A percentile compares a stretch with the other conserved stretches of the same genome.
These are phyloP conservation scores for Pterophyllum scalare DNA, from an alignment of 2,113 vertebrate species.

Conservation along the genomic window DNA sequence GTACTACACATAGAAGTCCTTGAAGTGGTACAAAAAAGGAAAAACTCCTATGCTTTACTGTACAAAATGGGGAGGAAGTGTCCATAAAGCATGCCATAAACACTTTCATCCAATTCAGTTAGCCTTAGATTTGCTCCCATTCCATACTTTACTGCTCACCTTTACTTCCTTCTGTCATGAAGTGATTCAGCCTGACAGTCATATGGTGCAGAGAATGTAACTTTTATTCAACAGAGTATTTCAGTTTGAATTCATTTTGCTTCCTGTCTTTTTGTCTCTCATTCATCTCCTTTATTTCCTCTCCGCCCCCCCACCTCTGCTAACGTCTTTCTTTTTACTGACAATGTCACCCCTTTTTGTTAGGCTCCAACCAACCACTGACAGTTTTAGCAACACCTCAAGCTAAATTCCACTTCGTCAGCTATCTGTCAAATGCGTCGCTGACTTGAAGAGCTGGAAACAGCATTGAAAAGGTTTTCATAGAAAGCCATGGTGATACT, in stretches of 20 bases:
- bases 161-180: not conserved
- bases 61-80: not conserved
- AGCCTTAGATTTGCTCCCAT: not conserved
- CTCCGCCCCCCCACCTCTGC: not conserved
- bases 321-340: not conserved
- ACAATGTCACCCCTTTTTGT: constrained; percentile 31
- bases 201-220: not conserved
- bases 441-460: not conserved
- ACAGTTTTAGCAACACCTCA: constrained; percentile 53
- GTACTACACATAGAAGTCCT: not conserved
- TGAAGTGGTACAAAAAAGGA: not conserved
- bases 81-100: not conserved
- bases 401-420: constrained; percentile 33
- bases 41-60: not conserved
- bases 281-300: not conserved
- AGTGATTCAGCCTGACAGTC: not conserved
- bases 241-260: not conserved
- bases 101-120: not conserved
- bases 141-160: too few relatives aligned
- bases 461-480: not conserved
- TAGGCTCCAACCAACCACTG: not conserved
- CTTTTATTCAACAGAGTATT: not conserved
- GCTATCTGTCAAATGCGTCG: not conserved
- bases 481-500: not conserved
- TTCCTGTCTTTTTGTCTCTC: not conserved